phyloP scores from a whole-genome alignment of 1,140 invertebrate genomes.

The Procambarus clarkii region DNA sequence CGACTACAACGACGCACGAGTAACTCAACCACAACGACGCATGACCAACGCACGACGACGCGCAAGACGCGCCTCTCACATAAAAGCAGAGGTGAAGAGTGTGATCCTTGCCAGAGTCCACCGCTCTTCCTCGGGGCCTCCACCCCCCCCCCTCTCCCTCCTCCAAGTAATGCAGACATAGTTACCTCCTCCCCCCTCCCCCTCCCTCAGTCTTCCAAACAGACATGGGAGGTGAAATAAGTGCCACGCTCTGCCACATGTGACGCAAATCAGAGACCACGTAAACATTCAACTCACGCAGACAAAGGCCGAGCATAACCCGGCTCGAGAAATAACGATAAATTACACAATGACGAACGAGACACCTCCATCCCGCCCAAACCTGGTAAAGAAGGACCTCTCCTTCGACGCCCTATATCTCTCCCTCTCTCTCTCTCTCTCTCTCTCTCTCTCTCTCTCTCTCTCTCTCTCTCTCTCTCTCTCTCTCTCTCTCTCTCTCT shows the following conservation, averaged over 20 bases:
- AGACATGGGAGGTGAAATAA: constrained; percentile 29
- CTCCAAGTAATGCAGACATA: constrained; percentile 24
- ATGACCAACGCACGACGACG: too few relatives aligned
- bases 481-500: neutral
- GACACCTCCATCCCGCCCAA: constrained; percentile 59
- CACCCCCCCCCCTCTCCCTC: neutral
- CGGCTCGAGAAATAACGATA: constrained; percentile 54
- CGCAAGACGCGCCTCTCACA: neutral
- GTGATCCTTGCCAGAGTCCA: neutral
- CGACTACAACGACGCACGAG: too few relatives aligned
- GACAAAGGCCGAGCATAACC: constrained; percentile 53
- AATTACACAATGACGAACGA: constrained; percentile 57
- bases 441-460: neutral
- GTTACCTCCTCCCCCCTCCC: neutral
- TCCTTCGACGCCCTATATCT: neutral
- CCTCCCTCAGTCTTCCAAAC: neutral
- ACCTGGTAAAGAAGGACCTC: constrained; percentile 23
- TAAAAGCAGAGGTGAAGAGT: neutral
- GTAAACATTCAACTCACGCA: constrained; percentile 53
- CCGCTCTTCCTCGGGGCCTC: neutral
- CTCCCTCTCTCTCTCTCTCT: neutral
- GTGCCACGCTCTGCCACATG: constrained; percentile 13
- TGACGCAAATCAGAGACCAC: constrained; percentile 46
- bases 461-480: neutral
- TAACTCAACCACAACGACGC: too few relatives aligned